phyloP scores from a whole-genome alignment of 1,140 invertebrate genomes.

The Galleria mellonella region DNA sequence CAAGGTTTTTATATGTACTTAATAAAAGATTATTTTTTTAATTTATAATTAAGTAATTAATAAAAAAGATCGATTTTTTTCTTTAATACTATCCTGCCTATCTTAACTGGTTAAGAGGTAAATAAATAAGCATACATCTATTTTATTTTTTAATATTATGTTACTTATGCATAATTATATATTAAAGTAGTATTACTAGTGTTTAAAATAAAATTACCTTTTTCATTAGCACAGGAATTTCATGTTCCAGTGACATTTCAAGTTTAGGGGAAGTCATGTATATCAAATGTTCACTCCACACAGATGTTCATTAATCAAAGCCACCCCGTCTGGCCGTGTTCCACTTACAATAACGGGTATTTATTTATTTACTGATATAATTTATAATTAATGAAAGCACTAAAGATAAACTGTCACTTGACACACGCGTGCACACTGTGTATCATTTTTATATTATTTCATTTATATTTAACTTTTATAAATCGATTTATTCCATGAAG shows the following conservation, averaged over 20 bases:
- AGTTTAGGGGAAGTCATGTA: conserved; percentile 42
- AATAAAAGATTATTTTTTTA: too few relatives aligned
- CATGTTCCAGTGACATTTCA: conserved; percentile 58
- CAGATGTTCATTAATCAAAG: conserved; percentile 31
- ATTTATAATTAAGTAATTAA: too few relatives aligned
- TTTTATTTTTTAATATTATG: too few relatives aligned
- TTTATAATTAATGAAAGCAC: conserved; percentile 39
- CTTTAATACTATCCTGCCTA: too few relatives aligned
- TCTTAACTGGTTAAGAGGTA: too few relatives aligned
- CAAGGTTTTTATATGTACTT: too few relatives aligned
- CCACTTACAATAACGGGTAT: conserved; percentile 26
- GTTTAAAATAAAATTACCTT: conserved; percentile 42
- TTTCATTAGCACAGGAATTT: conserved; percentile 59
- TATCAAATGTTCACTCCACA: conserved; percentile 10
- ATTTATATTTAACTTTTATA: conserved; percentile 4
- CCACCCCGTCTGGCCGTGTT: conserved; percentile 18
- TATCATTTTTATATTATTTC: conserved; percentile 13
- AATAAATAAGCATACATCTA: too few relatives aligned
- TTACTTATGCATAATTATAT: too few relatives aligned
- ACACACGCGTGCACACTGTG: conserved; percentile 21
- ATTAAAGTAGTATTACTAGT: too few relatives aligned
- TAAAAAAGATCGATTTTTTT: too few relatives aligned
- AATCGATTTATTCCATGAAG: conserved; percentile 16
- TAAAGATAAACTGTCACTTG: conserved; percentile 42
- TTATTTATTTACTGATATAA: conserved; percentile 34